A percentile compares a stretch with the other conserved stretches of the same genome.
Conservation (phyloP, 2,113 vertebrate species). For the Gopherus flavomarginatus region DNA sequence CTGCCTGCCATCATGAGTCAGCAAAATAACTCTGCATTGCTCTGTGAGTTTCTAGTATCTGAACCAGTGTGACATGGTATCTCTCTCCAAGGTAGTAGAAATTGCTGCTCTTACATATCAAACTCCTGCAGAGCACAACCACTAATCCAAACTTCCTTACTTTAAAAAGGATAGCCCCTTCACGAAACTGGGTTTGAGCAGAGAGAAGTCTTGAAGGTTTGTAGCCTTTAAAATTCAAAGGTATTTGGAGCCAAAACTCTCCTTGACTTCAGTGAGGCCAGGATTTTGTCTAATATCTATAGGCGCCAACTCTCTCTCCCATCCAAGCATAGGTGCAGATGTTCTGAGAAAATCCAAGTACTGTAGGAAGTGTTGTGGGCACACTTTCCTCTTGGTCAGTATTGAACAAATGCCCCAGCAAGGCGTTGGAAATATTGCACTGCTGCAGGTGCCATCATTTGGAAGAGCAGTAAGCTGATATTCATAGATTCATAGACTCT, state of each 20-base stretch:
- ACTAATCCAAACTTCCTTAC: not conserved
- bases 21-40: not conserved
- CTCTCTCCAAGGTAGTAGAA: not conserved
- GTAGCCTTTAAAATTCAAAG: not conserved
- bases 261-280: conserved; percentile 13
- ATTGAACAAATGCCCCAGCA: not conserved
- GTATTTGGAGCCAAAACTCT: not conserved
- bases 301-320: too few relatives aligned
- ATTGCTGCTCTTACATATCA: not conserved
- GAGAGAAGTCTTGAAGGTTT: not conserved
- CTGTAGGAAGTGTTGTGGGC: not conserved
- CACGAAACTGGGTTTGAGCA: not conserved
- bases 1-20: not conserved
- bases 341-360: not conserved
- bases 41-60: not conserved
- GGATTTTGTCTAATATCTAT: conserved; percentile 20
- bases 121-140: not conserved
- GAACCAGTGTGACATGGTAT: not conserved
- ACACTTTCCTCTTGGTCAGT: not conserved
- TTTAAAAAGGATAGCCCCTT: not conserved
- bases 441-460: conserved; percentile 46
- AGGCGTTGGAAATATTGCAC: conserved; percentile 37
- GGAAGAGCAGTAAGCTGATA: conserved; percentile 24
- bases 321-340: too few relatives aligned
- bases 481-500: not conserved